phyloP scores from a whole-genome alignment of 2,113 vertebrate genomes.

The Limanda limanda region DNA sequence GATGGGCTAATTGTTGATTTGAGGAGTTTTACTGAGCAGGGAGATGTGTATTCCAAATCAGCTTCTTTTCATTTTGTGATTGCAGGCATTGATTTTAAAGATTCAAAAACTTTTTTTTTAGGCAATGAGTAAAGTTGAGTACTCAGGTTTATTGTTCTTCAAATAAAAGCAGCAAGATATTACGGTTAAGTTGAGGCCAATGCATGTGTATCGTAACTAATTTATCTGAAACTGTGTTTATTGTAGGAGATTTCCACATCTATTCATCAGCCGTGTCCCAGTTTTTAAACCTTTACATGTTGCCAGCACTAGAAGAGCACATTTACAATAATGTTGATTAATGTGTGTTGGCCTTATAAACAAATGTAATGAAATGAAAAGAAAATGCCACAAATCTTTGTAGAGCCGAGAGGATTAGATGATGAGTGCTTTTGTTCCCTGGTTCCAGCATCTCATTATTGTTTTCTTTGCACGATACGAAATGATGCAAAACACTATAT shows the following conservation, averaged over 20 bases:
- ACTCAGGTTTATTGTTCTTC: background rate
- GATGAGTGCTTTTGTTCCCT: too few species aligned
- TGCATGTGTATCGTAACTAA: background rate
- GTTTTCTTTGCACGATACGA: too few species aligned
- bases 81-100: conserved; percentile 5
- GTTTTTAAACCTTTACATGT: too few species aligned
- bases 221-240: background rate
- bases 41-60: conserved; percentile 15
- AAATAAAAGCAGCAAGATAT: background rate
- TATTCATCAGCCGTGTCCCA: too few species aligned
- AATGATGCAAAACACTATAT: too few species aligned
- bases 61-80: conserved; percentile 21
- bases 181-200: background rate
- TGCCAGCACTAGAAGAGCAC: too few species aligned
- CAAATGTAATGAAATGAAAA: too few species aligned
- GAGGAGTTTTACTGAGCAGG: conserved; percentile 10
- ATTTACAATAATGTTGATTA: too few species aligned
- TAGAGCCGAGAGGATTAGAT: too few species aligned
- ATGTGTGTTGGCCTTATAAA: background rate
- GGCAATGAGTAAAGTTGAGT: background rate
- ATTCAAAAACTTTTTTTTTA: background rate
- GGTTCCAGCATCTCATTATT: too few species aligned
- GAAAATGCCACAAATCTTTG: too few species aligned
- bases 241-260: too few species aligned
- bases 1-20: conserved; percentile 51